These are phyloP conservation scores for Melanargia galathea DNA, from an alignment of 2,888 invertebrate species.

Conservation along the genomic window DNA sequence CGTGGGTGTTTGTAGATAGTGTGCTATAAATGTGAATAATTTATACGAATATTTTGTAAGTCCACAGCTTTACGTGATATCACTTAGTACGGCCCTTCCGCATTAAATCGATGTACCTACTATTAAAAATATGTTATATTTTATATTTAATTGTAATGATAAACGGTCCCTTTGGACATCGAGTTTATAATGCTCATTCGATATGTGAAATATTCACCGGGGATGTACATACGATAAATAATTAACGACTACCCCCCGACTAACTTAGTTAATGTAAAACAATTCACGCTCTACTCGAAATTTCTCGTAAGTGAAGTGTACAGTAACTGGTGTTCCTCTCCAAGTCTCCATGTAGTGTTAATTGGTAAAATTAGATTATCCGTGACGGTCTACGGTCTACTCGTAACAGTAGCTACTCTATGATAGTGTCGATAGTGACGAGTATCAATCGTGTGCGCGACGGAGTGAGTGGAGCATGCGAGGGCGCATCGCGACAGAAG, in stretches of 20 bases:
- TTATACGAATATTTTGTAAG: slow-evolving; percentile 82
- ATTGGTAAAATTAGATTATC: slow-evolving; percentile 59
- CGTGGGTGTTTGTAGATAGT: slow-evolving; percentile 80
- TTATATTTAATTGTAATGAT: slow-evolving; percentile 68
- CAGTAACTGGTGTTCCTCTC: slow-evolving; percentile 81
- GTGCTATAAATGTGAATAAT: slow-evolving; percentile 82
- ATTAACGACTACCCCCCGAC: slow-evolving; percentile 63
- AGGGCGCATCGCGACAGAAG: slow-evolving; percentile 8
- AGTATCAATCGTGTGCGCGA: slow-evolving; percentile 52
- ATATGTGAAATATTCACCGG: slow-evolving; percentile 61
- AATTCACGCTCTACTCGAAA: slow-evolving; percentile 62
- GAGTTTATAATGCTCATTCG: slow-evolving; percentile 75
- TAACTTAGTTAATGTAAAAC: slow-evolving; percentile 67
- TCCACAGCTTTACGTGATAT: slow-evolving; percentile 80
- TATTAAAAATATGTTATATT: slow-evolving; percentile 59
- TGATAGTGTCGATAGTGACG: slow-evolving; percentile 56
- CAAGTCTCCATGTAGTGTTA: slow-evolving; percentile 76
- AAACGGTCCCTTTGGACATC: slow-evolving; percentile 68
- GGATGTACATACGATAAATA: slow-evolving; percentile 71
- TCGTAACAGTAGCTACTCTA: slow-evolving; percentile 64
- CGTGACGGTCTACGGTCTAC: slow-evolving; percentile 65
- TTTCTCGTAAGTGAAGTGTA: slow-evolving; percentile 66
- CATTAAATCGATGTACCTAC: slow-evolving; percentile 58
- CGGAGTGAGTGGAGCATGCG: slow-evolving; percentile 36
- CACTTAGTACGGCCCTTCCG: slow-evolving; percentile 74